Percentiles rank a stretch among this genome's conserved stretches.
phyloP scores from a whole-genome alignment of 2,113 vertebrate genomes.

The Periophthalmus modestus region DNA sequence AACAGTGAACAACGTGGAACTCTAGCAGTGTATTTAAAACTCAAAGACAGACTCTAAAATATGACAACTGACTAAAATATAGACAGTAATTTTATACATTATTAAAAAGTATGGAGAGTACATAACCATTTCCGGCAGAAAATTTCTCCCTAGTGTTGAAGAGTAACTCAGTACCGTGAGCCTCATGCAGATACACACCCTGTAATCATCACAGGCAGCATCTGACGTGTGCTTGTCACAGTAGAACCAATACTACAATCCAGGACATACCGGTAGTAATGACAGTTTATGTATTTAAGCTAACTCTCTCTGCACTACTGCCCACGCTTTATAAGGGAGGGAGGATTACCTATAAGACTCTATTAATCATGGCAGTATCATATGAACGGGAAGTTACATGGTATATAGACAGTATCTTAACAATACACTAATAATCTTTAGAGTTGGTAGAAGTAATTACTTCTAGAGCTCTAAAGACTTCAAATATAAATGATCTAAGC shows the following conservation, averaged over 20 bases:
- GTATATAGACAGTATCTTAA: neutral
- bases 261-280: neutral
- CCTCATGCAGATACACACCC: neutral
- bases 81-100: neutral
- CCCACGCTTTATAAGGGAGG: neutral
- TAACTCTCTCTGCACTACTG: neutral
- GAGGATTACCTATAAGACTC: neutral
- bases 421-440: neutral
- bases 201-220: neutral
- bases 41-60: neutral
- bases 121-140: neutral
- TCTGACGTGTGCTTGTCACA: slow-evolving; percentile 3
- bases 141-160: neutral
- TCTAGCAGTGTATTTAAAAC: neutral
- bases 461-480: no score
- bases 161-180: neutral
- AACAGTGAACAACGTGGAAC: no score
- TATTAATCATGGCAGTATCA: neutral
- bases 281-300: neutral
- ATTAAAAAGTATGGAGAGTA: neutral
- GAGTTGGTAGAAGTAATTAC: neutral
- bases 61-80: neutral
- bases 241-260: neutral
- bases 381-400: neutral
- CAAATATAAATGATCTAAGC: no score